phyloP scores from a whole-genome alignment of 2,113 vertebrate genomes.

The Lethenteron camtschaticum region DNA sequence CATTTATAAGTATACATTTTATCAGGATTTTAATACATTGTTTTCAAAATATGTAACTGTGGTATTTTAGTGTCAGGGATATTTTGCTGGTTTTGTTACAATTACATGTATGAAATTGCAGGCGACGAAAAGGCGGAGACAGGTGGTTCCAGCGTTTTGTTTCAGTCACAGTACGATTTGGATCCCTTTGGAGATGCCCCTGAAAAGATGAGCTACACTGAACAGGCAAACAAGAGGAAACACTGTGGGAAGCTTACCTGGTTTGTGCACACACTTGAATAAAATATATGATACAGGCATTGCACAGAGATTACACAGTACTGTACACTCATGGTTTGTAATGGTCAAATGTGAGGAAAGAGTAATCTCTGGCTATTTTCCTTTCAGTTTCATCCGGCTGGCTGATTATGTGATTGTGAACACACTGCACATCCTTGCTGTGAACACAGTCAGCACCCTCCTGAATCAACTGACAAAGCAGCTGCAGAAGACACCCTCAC shows the following conservation, averaged over 20 bases:
- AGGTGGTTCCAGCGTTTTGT: too few relatives aligned
- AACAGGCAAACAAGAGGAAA: constrained; percentile 23
- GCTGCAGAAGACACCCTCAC: constrained; percentile 22
- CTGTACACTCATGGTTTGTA: too few relatives aligned
- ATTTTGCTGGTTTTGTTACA: too few relatives aligned
- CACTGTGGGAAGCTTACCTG: constrained; percentile 28
- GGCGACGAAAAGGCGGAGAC: too few relatives aligned
- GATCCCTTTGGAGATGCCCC: constrained; percentile 15
- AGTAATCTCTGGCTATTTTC: constrained; percentile 9
- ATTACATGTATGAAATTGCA: too few relatives aligned
- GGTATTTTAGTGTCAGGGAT: too few relatives aligned
- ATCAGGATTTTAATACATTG: too few relatives aligned
- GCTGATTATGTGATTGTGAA: constrained; percentile 44
- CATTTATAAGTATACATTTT: too few relatives aligned
- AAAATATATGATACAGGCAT: neutral
- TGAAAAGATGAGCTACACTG: constrained; percentile 24
- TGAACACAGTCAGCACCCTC: constrained; percentile 28
- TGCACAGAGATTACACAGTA: too few relatives aligned
- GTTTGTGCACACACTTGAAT: constrained; percentile 18
- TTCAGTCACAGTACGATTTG: neutral
- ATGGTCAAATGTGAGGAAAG: too few relatives aligned
- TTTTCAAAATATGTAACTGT: too few relatives aligned
- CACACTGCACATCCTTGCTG: constrained; percentile 33
- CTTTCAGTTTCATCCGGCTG: constrained; percentile 41
- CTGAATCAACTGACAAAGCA: constrained; percentile 29